Percentiles rank a stretch among this genome's conserved stretches.
Evolutionary conservation across 2,888 invertebrate genomes (phyloP).

Genomic region (Chymomyza amoena): DNA sequence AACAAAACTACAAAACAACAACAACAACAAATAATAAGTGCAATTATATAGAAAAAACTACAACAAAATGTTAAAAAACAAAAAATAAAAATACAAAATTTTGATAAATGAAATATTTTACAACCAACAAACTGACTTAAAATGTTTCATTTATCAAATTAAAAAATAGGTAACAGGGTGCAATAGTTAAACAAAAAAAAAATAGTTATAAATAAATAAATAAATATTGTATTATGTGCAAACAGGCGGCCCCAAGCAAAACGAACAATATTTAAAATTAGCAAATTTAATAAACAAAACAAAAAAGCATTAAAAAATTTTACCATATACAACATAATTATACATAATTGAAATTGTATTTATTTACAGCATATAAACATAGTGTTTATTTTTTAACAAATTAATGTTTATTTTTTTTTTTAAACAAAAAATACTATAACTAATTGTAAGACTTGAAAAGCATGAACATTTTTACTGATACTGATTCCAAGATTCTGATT

Average conservation of each 20-base stretch:
- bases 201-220: background rate
- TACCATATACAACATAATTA: too few species aligned
- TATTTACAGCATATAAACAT: background rate
- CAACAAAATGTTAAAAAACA: slow-evolving; percentile 20
- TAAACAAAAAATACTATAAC: background rate
- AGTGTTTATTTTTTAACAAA: background rate
- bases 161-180: background rate
- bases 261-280: background rate
- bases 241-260: background rate
- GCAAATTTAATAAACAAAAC: background rate
- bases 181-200: background rate
- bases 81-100: slow-evolving; percentile 9
- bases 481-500: too few species aligned
- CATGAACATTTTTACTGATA: background rate
- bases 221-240: too few species aligned
- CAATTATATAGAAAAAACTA: slow-evolving; percentile 11
- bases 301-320: background rate
- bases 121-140: background rate
- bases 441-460: background rate
- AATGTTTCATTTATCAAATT: background rate
- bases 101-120: slow-evolving; percentile 17
- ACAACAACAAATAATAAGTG: background rate
- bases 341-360: background rate
- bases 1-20: background rate
- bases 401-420: background rate